Base-by-base conservation (phyloP, 2,113 vertebrate species). In the Mugil cephalus region DNA sequence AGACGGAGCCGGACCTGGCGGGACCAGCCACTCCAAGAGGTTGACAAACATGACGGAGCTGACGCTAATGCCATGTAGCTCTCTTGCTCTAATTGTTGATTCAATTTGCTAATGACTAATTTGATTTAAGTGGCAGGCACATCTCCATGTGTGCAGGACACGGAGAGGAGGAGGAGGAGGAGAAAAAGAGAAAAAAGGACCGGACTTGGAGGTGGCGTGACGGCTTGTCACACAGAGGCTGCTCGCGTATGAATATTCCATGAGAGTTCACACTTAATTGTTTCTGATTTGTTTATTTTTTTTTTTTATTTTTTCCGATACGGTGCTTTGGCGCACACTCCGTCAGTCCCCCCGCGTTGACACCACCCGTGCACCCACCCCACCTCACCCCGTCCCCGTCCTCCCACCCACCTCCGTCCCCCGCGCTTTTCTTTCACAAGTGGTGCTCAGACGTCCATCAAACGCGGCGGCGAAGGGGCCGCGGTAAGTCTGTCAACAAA, bases 121-220 rank as follows among this genome's bases (percentile, higher is more conserved):
- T 95, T 96, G 93, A 96, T 95, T 94, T 96, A 96, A 97, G 93
- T 94, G 91, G 90, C 92, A 93, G 93, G 84, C 91, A 84, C 82
- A 85, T 84, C 87, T 89, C 86, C 88, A 84, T 92, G 89, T 87
- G 87, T 81, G 85, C 84, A 76, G 89, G 91, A 92, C 90, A 90
- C 70, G 76, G 69, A 82, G 70, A 80, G 70, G 65, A 87, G 74
- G 79, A 77, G 77, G 18, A 46, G 46, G n/a, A 65, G 69, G 66
- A 88, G 71, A 7, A 67, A 54, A 59, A 61, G 38, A 52, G 65
- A 53, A 77, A 55, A 55, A 80, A 79, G 24, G 24, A 30, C 77
- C 21, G 86, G 90, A 87, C 79, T 58, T 71, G 84, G 89, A 5
- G 89, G 85, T 90, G 90, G 77, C 72, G 68, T 93, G 93, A 93